These are phyloP conservation scores for Nesoenas mayeri DNA, from an alignment of 2,113 vertebrate genomes.

Conservation along the genomic window DNA sequence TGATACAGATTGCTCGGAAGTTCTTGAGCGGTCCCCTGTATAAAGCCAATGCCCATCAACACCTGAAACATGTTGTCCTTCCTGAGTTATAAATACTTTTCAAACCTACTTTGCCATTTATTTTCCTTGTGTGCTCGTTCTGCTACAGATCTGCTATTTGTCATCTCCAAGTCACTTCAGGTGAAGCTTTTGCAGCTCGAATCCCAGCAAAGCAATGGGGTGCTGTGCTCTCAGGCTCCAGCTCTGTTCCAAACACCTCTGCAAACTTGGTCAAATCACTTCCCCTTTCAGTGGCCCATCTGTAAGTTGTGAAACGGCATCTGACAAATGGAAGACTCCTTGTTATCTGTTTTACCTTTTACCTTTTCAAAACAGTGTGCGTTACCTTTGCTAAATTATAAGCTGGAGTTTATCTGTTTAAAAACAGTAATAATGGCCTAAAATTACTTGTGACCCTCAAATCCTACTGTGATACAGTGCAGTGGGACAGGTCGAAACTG, in stretches of 20 bases:
- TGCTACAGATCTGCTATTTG: background rate
- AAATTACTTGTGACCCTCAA: background rate
- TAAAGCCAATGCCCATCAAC: background rate
- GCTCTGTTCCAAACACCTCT: background rate
- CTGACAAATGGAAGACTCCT: background rate
- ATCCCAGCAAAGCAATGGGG: background rate
- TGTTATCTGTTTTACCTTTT: background rate
- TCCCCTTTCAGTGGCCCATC: background rate
- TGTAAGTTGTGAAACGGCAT: background rate
- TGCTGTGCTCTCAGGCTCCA: background rate
- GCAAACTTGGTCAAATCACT: background rate
- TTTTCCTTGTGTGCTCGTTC: background rate
- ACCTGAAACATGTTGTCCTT: background rate
- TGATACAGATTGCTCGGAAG: background rate
- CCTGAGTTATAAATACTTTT: conserved; percentile 6
- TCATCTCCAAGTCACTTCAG: background rate
- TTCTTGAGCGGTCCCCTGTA: background rate
- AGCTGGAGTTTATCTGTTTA: background rate
- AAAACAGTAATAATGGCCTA: background rate
- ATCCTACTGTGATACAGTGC: background rate
- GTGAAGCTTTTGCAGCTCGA: background rate
- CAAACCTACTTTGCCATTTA: background rate
- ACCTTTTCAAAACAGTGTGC: background rate
- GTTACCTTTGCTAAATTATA: background rate
- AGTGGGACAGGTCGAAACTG: background rate